Conservation (phyloP, 1,140 invertebrate genomes). For the Drosophila santomea region DNA sequence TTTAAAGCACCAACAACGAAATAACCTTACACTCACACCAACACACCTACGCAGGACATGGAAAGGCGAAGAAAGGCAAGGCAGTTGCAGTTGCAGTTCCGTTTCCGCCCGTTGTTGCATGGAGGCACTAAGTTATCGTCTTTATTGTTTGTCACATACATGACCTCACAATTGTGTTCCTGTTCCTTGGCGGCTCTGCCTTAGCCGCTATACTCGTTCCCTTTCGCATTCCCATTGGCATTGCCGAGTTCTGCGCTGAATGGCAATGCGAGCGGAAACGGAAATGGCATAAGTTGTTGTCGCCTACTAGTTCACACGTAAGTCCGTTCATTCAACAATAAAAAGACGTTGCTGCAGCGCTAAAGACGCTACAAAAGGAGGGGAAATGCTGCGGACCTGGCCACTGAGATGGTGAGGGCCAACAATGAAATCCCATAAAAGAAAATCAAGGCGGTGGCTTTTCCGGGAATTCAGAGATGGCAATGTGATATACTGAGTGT, state of each 20-base stretch:
- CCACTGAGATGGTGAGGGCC: constrained; percentile 21
- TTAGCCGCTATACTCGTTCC: not conserved
- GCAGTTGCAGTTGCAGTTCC: constrained; percentile 43
- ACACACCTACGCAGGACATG: constrained; percentile 12
- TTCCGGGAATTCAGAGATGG: constrained; percentile 34
- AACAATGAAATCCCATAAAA: constrained; percentile 65
- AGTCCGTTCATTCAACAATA: constrained; percentile 79
- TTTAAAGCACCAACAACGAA: constrained; percentile 49
- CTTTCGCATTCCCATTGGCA: not conserved
- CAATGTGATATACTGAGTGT: constrained; percentile 22
- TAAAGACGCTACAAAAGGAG: constrained; percentile 31
- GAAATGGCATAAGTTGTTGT: constrained; percentile 83
- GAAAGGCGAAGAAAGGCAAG: constrained; percentile 24
- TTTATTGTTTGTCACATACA: constrained; percentile 83
- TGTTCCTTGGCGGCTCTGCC: constrained; percentile 45
- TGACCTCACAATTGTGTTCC: constrained; percentile 77
- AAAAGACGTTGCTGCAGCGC: constrained; percentile 50
- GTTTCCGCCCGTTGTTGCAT: constrained; percentile 55
- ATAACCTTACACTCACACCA: constrained; percentile 9
- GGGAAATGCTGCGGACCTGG: constrained; percentile 13
- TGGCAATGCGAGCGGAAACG: constrained; percentile 66
- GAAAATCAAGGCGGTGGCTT: constrained; percentile 36
- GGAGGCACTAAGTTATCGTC: constrained; percentile 73
- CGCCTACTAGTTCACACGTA: constrained; percentile 81
- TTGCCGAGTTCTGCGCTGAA: constrained; percentile 41